Conservation (phyloP, 2,888 invertebrate genomes). For the Eueremaeus valkanovi region DNA sequence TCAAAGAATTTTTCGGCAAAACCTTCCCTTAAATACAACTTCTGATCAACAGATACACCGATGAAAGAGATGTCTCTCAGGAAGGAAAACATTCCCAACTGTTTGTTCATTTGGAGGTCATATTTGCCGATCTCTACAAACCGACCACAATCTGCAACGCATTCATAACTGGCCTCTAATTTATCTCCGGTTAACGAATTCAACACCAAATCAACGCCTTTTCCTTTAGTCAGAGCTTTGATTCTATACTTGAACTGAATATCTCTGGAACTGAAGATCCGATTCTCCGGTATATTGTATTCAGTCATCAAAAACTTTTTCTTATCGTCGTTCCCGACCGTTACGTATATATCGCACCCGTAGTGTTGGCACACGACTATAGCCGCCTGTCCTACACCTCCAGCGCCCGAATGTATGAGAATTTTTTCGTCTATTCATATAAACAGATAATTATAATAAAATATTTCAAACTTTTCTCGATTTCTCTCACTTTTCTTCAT, state of each 20-base stretch:
- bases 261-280: conserved; percentile 89
- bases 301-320: conserved; percentile 76
- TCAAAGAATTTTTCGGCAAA: neutral
- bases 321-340: conserved; percentile 75
- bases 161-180: conserved; percentile 84
- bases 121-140: conserved; percentile 67
- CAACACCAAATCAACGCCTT: conserved; percentile 84
- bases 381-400: conserved; percentile 95
- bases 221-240: conserved; percentile 74
- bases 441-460: neutral
- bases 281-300: conserved; percentile 71
- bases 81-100: neutral
- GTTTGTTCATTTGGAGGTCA: neutral
- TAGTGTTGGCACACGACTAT: conserved; percentile 84
- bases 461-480: no score
- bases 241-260: conserved; percentile 85
- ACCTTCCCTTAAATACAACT: neutral
- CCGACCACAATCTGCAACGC: conserved; percentile 84
- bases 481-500: conserved; percentile 58
- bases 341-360: conserved; percentile 84
- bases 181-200: conserved; percentile 96
- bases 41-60: neutral
- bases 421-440: conserved; percentile 72
- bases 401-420: conserved; percentile 90
- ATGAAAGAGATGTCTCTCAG: neutral